phyloP scores from a whole-genome alignment of 2,797 vertebrate species.

The Sebastes diploproa region DNA sequence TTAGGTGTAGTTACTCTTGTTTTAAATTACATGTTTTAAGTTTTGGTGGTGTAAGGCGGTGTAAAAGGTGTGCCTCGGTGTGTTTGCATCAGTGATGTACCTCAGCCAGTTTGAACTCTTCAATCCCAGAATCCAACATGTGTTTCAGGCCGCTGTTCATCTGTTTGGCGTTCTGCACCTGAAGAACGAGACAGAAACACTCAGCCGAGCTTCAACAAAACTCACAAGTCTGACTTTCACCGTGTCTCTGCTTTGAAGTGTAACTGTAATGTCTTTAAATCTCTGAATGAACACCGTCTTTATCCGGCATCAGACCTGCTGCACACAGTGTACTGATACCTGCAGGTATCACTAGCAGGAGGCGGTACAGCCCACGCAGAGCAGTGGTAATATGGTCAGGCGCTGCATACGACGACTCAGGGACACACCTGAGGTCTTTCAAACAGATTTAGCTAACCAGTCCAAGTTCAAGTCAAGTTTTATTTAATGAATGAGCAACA shows the following conservation, averaged over 20 bases:
- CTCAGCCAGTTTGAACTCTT: conserved; percentile 93
- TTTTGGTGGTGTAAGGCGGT: neutral
- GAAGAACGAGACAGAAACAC: conserved; percentile 15
- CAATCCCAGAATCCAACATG: conserved; percentile 92
- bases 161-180: conserved; percentile 99
- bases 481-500: neutral
- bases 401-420: neutral
- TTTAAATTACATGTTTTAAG: neutral
- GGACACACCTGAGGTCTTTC: neutral
- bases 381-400: neutral
- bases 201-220: neutral
- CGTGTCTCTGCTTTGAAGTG: neutral
- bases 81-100: conserved; percentile 64
- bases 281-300: neutral
- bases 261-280: neutral
- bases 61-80: neutral
- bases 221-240: neutral
- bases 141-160: conserved; percentile 97
- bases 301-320: neutral
- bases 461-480: neutral
- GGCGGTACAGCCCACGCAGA: neutral
- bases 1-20: neutral
- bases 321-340: neutral
- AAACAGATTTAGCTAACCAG: neutral
- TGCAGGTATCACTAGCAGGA: neutral